A percentile compares a stretch with the other conserved stretches of the same genome.
phyloP scores from a whole-genome alignment of 2,797 vertebrate species.

The Sorex maritimensis region DNA sequence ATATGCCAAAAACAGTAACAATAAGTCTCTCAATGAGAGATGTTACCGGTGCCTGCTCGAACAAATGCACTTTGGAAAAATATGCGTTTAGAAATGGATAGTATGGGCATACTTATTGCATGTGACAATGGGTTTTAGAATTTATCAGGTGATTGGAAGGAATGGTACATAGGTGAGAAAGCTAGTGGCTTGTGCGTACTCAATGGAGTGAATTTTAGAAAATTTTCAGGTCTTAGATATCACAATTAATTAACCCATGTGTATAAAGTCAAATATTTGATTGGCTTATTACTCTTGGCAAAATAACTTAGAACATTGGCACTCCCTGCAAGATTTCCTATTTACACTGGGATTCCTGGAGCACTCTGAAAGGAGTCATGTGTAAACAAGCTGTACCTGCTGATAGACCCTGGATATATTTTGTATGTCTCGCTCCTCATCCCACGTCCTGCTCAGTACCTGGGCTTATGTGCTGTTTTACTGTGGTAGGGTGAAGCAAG shows the following conservation, averaged over 20 bases:
- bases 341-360: conserved; percentile 2
- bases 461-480: not conserved
- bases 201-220: conserved; percentile 8
- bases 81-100: not conserved
- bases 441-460: not conserved
- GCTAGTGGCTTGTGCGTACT: not conserved
- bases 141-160: not conserved
- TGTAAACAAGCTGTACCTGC: not conserved
- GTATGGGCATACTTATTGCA: not conserved
- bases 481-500: not conserved
- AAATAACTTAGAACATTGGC: not conserved
- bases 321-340: not conserved
- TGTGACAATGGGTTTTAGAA: not conserved
- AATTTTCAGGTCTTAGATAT: not conserved
- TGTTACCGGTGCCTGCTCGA: no score
- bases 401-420: not conserved
- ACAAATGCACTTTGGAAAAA: not conserved
- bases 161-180: not conserved
- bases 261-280: conserved; percentile 29
- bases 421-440: not conserved
- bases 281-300: not conserved
- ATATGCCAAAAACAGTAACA: no score
- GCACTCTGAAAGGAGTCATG: not conserved
- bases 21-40: no score
- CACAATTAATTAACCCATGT: not conserved